Percentiles rank a stretch among this genome's conserved stretches.
Evolutionary conservation across 2,797 vertebrate species (phyloP).

Genomic region (Anguilla marmorata): DNA sequence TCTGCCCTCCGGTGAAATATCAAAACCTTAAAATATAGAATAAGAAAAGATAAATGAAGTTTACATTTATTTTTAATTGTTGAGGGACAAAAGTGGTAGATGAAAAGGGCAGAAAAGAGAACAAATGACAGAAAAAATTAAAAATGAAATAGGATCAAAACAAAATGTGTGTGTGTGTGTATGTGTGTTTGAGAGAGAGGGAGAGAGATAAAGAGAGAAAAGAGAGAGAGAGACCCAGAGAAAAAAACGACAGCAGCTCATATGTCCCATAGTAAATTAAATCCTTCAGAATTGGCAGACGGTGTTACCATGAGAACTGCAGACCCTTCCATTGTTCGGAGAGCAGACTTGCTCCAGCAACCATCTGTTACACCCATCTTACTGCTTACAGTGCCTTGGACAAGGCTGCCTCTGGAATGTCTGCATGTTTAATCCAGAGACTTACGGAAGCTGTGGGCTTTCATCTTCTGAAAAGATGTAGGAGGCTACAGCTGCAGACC

Average conservation of each 20-base stretch:
- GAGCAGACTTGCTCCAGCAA: constrained; percentile 86
- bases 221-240: constrained; percentile 56
- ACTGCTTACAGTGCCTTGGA: constrained; percentile 47
- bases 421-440: constrained; percentile 38
- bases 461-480: constrained; percentile 29
- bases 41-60: constrained; percentile 31
- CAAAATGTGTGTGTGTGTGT: background rate
- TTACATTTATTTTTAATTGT: constrained; percentile 26
- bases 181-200: background rate
- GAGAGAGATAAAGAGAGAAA: constrained; percentile 57
- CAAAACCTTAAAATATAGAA: background rate
- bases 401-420: constrained; percentile 64
- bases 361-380: constrained; percentile 97
- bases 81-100: background rate
- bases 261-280: constrained; percentile 91
- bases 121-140: constrained; percentile 32
- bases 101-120: background rate
- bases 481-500: constrained; percentile 22
- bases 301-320: constrained; percentile 99
- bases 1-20: background rate
- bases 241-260: constrained; percentile 72
- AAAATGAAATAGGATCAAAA: constrained; percentile 44
- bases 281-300: constrained; percentile 96
- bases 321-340: constrained; percentile 89
- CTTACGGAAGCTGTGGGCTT: constrained; percentile 30